phyloP scores from a whole-genome alignment of 2,888 invertebrate species.

The Cybosia mesomella region DNA sequence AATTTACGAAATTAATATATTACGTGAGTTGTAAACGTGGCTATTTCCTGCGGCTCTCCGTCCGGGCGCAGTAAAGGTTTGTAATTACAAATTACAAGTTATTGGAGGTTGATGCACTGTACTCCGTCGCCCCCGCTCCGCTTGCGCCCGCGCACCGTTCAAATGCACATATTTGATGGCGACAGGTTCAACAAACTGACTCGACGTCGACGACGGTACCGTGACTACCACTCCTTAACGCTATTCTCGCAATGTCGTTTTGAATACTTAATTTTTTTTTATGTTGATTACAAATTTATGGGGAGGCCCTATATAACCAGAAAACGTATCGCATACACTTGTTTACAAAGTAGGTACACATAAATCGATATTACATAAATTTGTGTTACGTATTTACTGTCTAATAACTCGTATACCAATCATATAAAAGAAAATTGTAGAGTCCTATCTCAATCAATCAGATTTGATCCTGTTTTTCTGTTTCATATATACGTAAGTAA shows the following conservation, averaged over 20 bases:
- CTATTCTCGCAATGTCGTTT: constrained; percentile 76
- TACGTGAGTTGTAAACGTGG: constrained; percentile 73
- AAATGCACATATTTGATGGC: constrained; percentile 78
- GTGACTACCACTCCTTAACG: constrained; percentile 74
- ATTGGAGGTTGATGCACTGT: constrained; percentile 84
- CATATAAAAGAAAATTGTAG: not conserved
- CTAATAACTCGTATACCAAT: not conserved
- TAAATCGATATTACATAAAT: not conserved
- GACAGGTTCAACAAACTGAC: constrained; percentile 84
- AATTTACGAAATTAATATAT: constrained; percentile 72
- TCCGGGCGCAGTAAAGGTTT: constrained; percentile 80
- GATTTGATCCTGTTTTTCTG: not conserved
- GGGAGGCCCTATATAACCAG: constrained; percentile 51
- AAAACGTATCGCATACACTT: not conserved
- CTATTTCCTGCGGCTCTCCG: constrained; percentile 77
- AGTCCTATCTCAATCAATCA: not conserved
- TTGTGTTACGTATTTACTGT: not conserved
- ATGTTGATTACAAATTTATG: constrained; percentile 38
- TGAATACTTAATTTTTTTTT: constrained; percentile 74
- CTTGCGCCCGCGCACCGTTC: constrained; percentile 66
- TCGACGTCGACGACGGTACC: constrained; percentile 64
- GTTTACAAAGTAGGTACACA: not conserved
- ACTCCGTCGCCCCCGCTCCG: constrained; percentile 55
- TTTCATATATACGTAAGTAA: not conserved
- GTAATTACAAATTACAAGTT: constrained; percentile 85